phyloP scores from a whole-genome alignment of 53 echinoderm and acorn worm species.

The Patiria pectinifera region DNA sequence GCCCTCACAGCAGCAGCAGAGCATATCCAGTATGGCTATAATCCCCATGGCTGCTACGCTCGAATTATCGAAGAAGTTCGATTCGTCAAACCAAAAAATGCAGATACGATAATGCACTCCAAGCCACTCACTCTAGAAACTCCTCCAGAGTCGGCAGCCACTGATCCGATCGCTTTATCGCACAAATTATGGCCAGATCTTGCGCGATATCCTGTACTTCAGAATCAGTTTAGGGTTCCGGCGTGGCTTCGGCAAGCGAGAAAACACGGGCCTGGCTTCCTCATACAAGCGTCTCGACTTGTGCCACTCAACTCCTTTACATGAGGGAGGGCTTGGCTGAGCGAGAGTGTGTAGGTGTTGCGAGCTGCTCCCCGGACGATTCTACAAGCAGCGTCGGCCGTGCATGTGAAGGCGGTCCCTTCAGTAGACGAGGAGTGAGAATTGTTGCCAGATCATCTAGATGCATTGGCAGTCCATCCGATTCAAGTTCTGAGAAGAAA shows the following conservation, averaged over 20 bases:
- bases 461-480: neutral
- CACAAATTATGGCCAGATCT: slow-evolving; percentile 25
- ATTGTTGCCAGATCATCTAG: neutral
- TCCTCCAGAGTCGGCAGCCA: slow-evolving; percentile 16
- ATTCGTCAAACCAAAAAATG: neutral
- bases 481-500: neutral
- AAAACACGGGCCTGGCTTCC: neutral
- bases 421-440: neutral
- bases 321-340: neutral
- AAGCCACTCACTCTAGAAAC: neutral
- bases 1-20: slow-evolving; percentile 78
- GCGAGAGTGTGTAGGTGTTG: slow-evolving; percentile 11
- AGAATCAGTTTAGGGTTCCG: slow-evolving; percentile 25
- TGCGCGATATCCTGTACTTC: slow-evolving; percentile 15
- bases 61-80: neutral
- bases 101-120: neutral
- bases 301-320: slow-evolving; percentile 42
- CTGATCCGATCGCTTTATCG: slow-evolving; percentile 31
- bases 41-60: slow-evolving; percentile 24
- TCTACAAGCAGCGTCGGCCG: neutral
- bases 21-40: slow-evolving; percentile 62
- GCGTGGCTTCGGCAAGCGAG: neutral
- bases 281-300: slow-evolving; percentile 15
- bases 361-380: neutral
- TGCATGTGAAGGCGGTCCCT: slow-evolving; percentile 6